A percentile compares a stretch with the other conserved stretches of the same genome.
Evolutionary conservation across 35 echinoderm and acorn worm species (phyloP).

Genomic region (Anneissia japonica): DNA sequence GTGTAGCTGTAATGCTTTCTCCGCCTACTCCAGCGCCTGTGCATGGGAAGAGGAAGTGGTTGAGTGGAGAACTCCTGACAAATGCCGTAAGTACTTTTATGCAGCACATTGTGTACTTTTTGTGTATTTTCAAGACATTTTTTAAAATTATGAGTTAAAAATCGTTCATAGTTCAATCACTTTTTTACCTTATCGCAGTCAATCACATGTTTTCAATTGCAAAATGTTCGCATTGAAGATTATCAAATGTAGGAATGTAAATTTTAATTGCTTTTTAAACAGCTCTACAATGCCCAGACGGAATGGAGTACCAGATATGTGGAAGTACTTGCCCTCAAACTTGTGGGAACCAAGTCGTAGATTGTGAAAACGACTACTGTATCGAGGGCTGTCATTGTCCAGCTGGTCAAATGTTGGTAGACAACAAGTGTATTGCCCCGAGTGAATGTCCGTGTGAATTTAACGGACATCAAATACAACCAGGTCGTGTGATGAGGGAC

Average conservation of each 20-base stretch:
- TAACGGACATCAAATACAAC: neutral
- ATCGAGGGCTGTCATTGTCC: conserved; percentile 21
- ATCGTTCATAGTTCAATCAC: too few relatives aligned
- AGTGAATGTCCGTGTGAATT: neutral
- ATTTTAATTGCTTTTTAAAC: too few relatives aligned
- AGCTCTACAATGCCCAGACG: neutral
- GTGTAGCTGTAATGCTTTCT: neutral
- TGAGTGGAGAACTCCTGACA: neutral
- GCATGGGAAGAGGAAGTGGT: neutral
- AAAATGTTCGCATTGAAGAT: too few relatives aligned
- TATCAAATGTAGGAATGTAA: too few relatives aligned
- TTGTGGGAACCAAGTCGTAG: neutral
- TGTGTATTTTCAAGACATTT: too few relatives aligned
- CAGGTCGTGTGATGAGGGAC: neutral
- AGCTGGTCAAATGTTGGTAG: neutral
- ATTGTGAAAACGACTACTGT: conserved; percentile 10
- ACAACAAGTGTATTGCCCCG: neutral
- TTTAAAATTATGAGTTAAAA: too few relatives aligned
- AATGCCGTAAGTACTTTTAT: conserved; percentile 2
- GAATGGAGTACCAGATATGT: neutral
- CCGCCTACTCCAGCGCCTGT: neutral
- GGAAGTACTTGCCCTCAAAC: conserved; percentile 14
- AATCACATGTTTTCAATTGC: too few relatives aligned
- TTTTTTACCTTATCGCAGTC: too few relatives aligned
- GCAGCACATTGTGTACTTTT: neutral